A percentile compares a stretch with the other conserved stretches of the same genome.
Evolutionary conservation across 2,888 invertebrate genomes (phyloP).

Genomic region (Augiades crinisus): DNA sequence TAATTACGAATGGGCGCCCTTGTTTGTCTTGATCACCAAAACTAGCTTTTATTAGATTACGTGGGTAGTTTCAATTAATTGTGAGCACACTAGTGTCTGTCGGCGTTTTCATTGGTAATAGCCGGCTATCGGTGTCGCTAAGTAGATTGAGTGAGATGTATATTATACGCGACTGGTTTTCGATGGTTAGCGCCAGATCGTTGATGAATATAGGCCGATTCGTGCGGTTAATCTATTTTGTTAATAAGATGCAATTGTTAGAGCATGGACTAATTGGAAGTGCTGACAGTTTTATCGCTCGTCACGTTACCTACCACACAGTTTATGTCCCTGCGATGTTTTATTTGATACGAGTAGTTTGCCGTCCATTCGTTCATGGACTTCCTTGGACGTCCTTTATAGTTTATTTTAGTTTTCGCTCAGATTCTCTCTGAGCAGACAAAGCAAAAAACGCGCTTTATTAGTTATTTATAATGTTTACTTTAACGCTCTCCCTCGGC

Average conservation of each 20-base stretch:
- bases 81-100: slow-evolving; percentile 69
- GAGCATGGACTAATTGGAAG: slow-evolving; percentile 29
- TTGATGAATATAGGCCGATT: slow-evolving; percentile 40
- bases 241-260: slow-evolving; percentile 34
- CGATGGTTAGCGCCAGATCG: slow-evolving; percentile 53
- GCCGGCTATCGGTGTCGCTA: slow-evolving; percentile 73
- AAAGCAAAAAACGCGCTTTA: too few relatives aligned
- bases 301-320: neutral
- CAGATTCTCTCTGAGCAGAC: too few relatives aligned
- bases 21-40: slow-evolving; percentile 78
- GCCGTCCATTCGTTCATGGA: too few relatives aligned
- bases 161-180: slow-evolving; percentile 55
- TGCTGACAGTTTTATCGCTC: slow-evolving; percentile 2
- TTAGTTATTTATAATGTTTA: slow-evolving; percentile 21
- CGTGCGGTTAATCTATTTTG: slow-evolving; percentile 41
- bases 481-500: slow-evolving; percentile 15
- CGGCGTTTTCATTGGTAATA: slow-evolving; percentile 73
- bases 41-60: slow-evolving; percentile 81
- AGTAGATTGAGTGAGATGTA: slow-evolving; percentile 72
- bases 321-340: neutral
- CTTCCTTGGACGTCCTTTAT: too few relatives aligned
- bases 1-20: slow-evolving; percentile 79
- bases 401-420: too few relatives aligned
- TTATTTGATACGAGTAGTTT: too few relatives aligned
- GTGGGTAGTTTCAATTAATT: slow-evolving; percentile 80